A percentile compares a stretch with the other conserved stretches of the same genome.
Evolutionary conservation across 2,797 vertebrate genomes (phyloP).

Genomic region (Sebastes jordani): DNA sequence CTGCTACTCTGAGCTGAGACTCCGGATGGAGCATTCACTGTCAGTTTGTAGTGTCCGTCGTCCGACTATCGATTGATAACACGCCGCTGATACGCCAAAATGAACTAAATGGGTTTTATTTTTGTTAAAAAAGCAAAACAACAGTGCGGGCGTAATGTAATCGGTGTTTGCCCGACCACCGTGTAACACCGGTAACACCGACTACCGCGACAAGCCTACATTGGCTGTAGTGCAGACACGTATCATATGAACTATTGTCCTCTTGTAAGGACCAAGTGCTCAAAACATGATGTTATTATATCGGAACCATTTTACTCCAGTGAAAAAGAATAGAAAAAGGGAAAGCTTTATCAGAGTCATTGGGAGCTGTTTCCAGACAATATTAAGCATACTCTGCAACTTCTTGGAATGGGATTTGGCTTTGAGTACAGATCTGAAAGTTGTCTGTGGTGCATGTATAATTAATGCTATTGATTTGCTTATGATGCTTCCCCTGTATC

Average conservation of each 20-base stretch:
- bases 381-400: conserved; percentile 24
- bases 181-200: too few species aligned
- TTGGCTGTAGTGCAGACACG: not conserved
- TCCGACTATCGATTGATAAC: too few species aligned
- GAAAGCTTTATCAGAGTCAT: conserved; percentile 1
- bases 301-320: conserved; percentile 4
- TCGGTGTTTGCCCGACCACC: too few species aligned
- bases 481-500: conserved; percentile 67
- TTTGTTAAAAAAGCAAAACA: too few species aligned
- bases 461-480: conserved; percentile 80
- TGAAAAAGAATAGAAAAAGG: not conserved
- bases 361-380: conserved; percentile 32
- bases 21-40: too few species aligned
- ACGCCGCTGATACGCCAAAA: too few species aligned
- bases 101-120: too few species aligned
- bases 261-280: not conserved
- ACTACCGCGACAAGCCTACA: not conserved
- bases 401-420: conserved; percentile 42
- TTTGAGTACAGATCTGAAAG: conserved; percentile 51
- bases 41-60: too few species aligned
- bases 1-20: too few species aligned
- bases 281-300: not conserved
- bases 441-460: conserved; percentile 69
- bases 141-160: too few species aligned
- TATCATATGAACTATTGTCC: conserved; percentile 6